Conservation (phyloP, 2,113 vertebrate species). For the Laticauda colubrina region DNA sequence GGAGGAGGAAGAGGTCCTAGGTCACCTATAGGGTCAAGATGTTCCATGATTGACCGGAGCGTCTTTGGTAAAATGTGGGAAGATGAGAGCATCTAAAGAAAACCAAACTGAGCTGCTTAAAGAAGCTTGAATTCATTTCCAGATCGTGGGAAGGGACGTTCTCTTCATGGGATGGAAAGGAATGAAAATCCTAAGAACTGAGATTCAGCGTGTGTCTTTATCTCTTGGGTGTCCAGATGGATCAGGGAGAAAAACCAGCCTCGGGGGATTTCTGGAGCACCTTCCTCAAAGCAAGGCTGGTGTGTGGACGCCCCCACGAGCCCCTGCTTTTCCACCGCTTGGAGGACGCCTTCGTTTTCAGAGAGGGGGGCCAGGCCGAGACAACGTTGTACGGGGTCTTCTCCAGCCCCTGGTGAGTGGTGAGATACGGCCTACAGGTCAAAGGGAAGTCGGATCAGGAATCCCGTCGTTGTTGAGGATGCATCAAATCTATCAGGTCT, state of each 20-base stretch:
- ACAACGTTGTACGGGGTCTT: conserved; percentile 72
- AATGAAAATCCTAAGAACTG: not conserved
- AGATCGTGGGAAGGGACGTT: not conserved
- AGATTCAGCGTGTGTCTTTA: not conserved
- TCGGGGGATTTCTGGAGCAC: conserved; percentile 75
- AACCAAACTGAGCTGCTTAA: not conserved
- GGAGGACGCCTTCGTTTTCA: conserved; percentile 69
- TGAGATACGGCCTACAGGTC: not conserved
- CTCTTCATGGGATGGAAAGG: not conserved
- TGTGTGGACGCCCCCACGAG: conserved; percentile 72
- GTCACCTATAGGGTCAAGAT: no score
- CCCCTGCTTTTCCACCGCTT: conserved; percentile 74
- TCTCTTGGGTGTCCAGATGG: conserved; percentile 55
- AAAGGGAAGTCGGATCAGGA: not conserved
- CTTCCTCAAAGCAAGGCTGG: conserved; percentile 76
- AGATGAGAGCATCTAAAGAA: not conserved
- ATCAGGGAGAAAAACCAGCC: conserved; percentile 66
- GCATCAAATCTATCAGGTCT: not conserved
- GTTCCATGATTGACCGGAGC: not conserved
- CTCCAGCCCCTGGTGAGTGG: conserved; percentile 73
- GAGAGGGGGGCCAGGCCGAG: conserved; percentile 49
- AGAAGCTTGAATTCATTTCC: not conserved
- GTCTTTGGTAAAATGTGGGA: not conserved
- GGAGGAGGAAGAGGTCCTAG: no score
- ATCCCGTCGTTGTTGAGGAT: no score